phyloP scores from a whole-genome alignment of 2,797 vertebrate species.

The Aulostomus chinensis region DNA sequence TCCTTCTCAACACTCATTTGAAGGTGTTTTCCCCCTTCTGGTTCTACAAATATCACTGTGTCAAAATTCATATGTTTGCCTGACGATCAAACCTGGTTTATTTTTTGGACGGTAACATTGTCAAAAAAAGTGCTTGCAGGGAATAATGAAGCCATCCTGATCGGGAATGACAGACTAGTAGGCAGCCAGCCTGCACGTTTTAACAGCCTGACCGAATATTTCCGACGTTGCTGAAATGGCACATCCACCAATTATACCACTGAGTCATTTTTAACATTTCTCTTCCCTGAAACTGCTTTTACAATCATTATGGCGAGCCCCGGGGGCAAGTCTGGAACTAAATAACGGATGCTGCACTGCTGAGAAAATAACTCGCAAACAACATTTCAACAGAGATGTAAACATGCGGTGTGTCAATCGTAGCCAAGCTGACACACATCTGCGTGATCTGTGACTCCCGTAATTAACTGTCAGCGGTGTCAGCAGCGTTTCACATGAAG shows the following conservation, averaged over 20 bases:
- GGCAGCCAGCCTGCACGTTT: constrained; percentile 42
- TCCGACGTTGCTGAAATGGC: constrained; percentile 57
- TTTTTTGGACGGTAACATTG: too few relatives aligned
- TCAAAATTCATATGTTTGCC: too few relatives aligned
- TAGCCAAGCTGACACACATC: constrained; percentile 69
- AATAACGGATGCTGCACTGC: constrained; percentile 57
- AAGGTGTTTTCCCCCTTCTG: too few relatives aligned
- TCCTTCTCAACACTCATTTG: too few relatives aligned
- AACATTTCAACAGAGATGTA: constrained; percentile 74
- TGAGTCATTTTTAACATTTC: constrained; percentile 63
- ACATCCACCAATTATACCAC: constrained; percentile 70
- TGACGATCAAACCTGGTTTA: too few relatives aligned
- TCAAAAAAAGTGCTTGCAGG: too few relatives aligned
- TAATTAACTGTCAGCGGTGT: constrained; percentile 85
- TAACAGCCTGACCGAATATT: constrained; percentile 55
- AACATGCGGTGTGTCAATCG: constrained; percentile 71
- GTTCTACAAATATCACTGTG: too few relatives aligned
- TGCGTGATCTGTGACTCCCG: constrained; percentile 73
- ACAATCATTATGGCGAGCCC: constrained; percentile 80
- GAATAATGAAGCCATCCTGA: constrained; percentile 52
- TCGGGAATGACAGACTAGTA: constrained; percentile 42
- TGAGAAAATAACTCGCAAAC: constrained; percentile 72
- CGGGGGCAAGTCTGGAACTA: constrained; percentile 65
- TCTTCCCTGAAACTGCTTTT: constrained; percentile 68
- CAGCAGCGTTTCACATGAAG: constrained; percentile 72